These are phyloP conservation scores for Nephrotoma flavescens DNA, from an alignment of 2,888 invertebrate species.

Conservation along the genomic window DNA sequence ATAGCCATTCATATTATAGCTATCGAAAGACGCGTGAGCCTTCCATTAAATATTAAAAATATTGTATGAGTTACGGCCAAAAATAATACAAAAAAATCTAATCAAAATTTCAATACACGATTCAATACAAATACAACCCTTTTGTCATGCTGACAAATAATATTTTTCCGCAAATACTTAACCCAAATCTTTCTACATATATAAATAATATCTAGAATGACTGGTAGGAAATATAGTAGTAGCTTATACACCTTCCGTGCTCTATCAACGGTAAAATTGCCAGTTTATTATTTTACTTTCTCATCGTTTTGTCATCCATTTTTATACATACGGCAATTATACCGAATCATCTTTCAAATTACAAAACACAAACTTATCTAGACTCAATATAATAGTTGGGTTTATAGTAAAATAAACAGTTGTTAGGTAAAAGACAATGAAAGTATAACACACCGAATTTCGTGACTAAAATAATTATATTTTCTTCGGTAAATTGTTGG, in stretches of 20 bases:
- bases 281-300: neutral
- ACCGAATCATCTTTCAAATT: neutral
- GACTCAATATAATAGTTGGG: neutral
- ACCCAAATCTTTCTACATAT: neutral
- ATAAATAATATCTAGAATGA: neutral
- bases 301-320: neutral
- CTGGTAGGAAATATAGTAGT: neutral
- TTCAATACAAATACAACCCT: neutral
- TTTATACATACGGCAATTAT: neutral
- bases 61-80: neutral
- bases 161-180: neutral
- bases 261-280: neutral
- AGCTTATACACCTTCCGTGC: neutral
- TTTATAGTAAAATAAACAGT: neutral
- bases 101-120: neutral
- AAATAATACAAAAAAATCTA: neutral
- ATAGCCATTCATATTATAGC: too few relatives aligned
- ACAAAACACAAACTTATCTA: neutral
- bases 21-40: too few relatives aligned
- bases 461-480: neutral
- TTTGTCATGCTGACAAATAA: neutral
- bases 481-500: neutral
- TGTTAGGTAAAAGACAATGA: neutral
- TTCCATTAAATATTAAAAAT: too few relatives aligned
- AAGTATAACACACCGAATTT: neutral